Evolutionary conservation across 2,113 vertebrate species (phyloP).

Genomic region (Menura novaehollandiae): DNA sequence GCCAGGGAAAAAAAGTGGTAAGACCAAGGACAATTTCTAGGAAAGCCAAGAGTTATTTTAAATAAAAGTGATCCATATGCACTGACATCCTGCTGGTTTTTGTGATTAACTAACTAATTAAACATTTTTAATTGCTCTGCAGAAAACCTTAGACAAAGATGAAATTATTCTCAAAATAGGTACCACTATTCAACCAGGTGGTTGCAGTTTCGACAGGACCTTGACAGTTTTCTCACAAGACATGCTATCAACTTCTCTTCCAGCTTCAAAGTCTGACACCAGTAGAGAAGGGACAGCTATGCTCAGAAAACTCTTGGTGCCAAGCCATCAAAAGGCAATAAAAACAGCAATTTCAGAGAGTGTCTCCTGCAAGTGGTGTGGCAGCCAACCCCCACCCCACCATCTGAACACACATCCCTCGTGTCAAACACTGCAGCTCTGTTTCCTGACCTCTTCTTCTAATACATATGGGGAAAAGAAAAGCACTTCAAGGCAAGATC

Average conservation of each 20-base stretch:
- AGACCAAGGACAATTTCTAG: not conserved
- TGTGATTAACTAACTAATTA: not conserved
- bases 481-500: not conserved
- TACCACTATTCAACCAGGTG: not conserved
- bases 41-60: not conserved
- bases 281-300: not conserved
- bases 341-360: not conserved
- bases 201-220: not conserved
- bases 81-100: not conserved
- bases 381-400: not conserved
- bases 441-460: not conserved
- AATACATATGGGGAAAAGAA: not conserved
- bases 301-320: not conserved
- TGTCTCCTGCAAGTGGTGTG: accelerated
- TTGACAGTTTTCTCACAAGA: not conserved
- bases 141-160: not conserved
- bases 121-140: not conserved
- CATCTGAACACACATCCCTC: not conserved
- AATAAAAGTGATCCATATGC: not conserved
- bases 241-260: not conserved
- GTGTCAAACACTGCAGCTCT: not conserved
- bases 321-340: not conserved
- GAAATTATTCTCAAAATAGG: not conserved
- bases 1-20: not conserved
- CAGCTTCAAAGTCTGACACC: not conserved